Conservation (phyloP, 2,888 invertebrate genomes). For the Poecilus cupreus region DNA sequence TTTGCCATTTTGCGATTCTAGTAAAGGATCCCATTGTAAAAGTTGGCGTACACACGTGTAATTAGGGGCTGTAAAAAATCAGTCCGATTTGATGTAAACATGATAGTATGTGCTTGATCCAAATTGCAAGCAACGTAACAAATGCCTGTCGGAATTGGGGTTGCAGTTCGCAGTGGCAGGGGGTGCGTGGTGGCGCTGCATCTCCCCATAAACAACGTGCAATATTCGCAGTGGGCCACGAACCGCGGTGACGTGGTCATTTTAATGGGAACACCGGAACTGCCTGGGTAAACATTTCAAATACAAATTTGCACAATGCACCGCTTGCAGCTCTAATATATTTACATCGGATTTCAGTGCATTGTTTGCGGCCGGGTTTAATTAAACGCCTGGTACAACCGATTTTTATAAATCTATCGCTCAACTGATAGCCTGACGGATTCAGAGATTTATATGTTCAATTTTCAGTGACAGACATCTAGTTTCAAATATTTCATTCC, state of each 20-base stretch:
- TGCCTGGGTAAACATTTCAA: constrained; percentile 52
- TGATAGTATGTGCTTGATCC: neutral
- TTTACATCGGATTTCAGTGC: constrained; percentile 55
- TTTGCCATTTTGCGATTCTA: no score
- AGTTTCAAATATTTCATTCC: constrained; percentile 33
- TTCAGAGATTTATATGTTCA: constrained; percentile 46
- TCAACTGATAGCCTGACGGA: constrained; percentile 41
- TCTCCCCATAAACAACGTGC: constrained; percentile 48
- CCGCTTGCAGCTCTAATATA: constrained; percentile 48
- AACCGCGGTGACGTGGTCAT: constrained; percentile 35
- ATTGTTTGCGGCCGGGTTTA: constrained; percentile 52
- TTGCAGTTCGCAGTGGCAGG: neutral
- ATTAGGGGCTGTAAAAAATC: neutral
- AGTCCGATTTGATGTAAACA: neutral
- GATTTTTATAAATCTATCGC: constrained; percentile 45
- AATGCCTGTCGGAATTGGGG: neutral
- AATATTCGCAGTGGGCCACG: constrained; percentile 46
- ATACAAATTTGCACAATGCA: constrained; percentile 57
- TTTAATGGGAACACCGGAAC: constrained; percentile 48
- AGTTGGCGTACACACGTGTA: no score
- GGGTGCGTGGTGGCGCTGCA: neutral
- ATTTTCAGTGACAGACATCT: constrained; percentile 34
- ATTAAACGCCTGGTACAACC: constrained; percentile 49
- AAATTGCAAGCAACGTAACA: neutral
- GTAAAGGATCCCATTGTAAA: no score